Evolutionary conservation across 2,113 vertebrate genomes (phyloP).

Genomic region (Phyllostomus hastatus): DNA sequence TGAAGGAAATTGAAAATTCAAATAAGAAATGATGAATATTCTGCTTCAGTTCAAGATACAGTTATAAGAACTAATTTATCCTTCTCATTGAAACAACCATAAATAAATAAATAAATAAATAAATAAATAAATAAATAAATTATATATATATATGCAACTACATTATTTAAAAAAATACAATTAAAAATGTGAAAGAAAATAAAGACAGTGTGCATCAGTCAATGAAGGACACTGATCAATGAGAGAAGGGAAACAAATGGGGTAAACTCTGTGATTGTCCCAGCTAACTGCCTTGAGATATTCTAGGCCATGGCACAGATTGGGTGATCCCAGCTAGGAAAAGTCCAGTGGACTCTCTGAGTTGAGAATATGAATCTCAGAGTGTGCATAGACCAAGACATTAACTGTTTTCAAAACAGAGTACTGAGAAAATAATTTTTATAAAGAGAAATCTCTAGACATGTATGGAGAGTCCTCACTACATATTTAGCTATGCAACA

Average conservation of each 20-base stretch:
- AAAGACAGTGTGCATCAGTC: neutral
- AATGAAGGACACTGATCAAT: neutral
- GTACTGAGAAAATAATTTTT: neutral
- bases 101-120: neutral
- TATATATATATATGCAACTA: too few relatives aligned
- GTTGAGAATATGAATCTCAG: neutral
- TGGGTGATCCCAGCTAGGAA: accelerated
- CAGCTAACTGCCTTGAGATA: neutral
- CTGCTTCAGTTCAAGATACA: neutral
- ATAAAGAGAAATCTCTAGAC: neutral
- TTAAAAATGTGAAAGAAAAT: too few relatives aligned
- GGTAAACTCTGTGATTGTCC: neutral
- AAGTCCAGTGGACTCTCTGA: neutral
- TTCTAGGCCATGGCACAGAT: neutral
- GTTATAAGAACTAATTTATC: neutral
- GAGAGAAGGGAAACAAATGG: neutral
- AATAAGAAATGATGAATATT: neutral
- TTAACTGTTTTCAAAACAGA: neutral
- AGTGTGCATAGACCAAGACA: neutral
- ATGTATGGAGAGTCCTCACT: neutral
- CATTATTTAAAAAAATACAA: too few relatives aligned
- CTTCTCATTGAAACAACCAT: neutral
- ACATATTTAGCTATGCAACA: neutral
- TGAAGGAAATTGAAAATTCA: neutral
- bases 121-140: neutral